A percentile compares a stretch with the other conserved stretches of the same genome.
Conservation (phyloP, 1,140 invertebrate species). For the Ceratitis capitata region DNA sequence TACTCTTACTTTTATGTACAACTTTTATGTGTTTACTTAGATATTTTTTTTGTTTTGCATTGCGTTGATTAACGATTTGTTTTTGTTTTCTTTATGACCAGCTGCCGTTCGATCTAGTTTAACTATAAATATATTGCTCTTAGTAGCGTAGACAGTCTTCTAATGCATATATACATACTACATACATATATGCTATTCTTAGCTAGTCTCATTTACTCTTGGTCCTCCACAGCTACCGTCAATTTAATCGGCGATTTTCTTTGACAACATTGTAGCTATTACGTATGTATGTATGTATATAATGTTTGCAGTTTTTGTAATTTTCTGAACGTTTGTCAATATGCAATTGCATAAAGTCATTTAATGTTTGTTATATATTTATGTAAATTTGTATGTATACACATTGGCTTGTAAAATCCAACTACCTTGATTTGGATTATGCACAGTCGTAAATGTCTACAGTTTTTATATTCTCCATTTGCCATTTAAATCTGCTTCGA, state of each 20-base stretch:
- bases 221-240: not conserved
- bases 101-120: conserved; percentile 4
- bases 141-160: too few relatives aligned
- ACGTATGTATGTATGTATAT: too few relatives aligned
- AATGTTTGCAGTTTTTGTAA: not conserved
- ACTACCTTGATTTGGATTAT: too few relatives aligned
- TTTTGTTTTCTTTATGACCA: not conserved
- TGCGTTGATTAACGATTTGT: not conserved
- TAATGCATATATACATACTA: too few relatives aligned
- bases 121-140: not conserved
- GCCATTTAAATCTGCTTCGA: not conserved
- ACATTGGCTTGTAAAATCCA: not conserved
- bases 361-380: not conserved
- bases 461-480: too few relatives aligned
- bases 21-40: not conserved
- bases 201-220: too few relatives aligned
- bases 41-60: not conserved
- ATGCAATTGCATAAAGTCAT: not conserved
- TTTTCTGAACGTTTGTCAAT: not conserved
- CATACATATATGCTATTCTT: too few relatives aligned
- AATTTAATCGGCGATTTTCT: not conserved
- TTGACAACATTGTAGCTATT: not conserved
- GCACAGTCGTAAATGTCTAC: not conserved
- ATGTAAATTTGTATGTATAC: too few relatives aligned
- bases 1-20: not conserved